Percentiles rank a stretch among this genome's conserved stretches.
Evolutionary conservation across 2,888 invertebrate species (phyloP).

Genomic region (Empis stercorea): DNA sequence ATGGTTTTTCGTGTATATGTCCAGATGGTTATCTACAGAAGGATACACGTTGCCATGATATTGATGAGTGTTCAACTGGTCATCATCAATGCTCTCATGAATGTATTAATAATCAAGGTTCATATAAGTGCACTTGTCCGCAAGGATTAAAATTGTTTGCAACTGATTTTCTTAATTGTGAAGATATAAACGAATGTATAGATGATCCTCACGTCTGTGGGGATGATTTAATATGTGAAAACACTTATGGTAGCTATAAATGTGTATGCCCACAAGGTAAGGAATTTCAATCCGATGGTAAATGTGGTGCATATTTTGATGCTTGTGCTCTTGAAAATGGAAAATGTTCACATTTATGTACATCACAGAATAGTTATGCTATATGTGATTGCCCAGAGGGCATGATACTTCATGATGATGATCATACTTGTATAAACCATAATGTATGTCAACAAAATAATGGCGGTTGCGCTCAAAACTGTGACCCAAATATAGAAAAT

Average conservation of each 20-base stretch:
- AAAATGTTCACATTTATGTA: conserved; percentile 45
- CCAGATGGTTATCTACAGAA: conserved; percentile 29
- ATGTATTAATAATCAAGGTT: conserved; percentile 40
- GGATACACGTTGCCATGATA: conserved; percentile 32
- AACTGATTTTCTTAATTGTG: conserved; percentile 23
- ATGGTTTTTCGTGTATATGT: conserved; percentile 39
- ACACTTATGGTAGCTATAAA: conserved; percentile 37
- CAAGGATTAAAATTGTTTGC: conserved; percentile 23
- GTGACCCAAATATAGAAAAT: conserved; percentile 25
- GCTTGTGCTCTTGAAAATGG: conserved; percentile 39
- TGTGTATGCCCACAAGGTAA: conserved; percentile 43
- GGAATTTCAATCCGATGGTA: conserved; percentile 22
- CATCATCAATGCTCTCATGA: conserved; percentile 41
- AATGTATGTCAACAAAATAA: conserved; percentile 43
- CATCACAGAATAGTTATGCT: conserved; percentile 39
- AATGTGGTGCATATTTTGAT: conserved; percentile 32
- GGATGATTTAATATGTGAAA: conserved; percentile 29
- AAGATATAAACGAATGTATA: conserved; percentile 40
- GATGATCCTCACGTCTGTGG: conserved; percentile 24
- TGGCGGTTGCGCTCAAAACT: conserved; percentile 50
- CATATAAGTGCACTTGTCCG: conserved; percentile 41
- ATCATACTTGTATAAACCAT: conserved; percentile 33
- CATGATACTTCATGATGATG: conserved; percentile 35
- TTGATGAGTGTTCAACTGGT: conserved; percentile 38
- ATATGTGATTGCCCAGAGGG: conserved; percentile 32